Percentiles rank a stretch among this genome's conserved stretches.
Conservation (phyloP, 53 echinoderm and acorn worm species). For the Echinarachnius parma region DNA sequence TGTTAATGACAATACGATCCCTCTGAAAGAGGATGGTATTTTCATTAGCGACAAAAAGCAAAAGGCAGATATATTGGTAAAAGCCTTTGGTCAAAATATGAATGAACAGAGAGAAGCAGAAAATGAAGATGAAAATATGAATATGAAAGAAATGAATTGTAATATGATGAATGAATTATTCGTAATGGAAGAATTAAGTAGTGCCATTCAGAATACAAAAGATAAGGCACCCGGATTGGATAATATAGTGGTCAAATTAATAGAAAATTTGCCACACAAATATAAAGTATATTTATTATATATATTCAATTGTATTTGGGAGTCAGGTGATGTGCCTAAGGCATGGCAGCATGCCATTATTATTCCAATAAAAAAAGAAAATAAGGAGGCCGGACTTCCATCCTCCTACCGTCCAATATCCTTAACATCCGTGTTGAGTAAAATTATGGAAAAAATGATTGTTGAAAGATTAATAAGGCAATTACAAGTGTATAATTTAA, state of each 20-base stretch:
- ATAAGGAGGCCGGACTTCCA: conserved; percentile 1
- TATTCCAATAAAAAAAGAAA: background rate
- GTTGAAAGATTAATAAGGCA: conserved; percentile 1
- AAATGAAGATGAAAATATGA: no score
- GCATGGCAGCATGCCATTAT: background rate
- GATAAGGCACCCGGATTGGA: background rate
- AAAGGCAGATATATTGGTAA: background rate
- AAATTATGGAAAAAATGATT: conserved; percentile 32
- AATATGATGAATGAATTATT: background rate
- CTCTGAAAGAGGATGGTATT: background rate
- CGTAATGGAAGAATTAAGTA: background rate
- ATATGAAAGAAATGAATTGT: background rate
- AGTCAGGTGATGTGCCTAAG: background rate
- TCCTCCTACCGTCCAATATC: conserved; percentile 25
- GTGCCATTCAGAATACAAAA: background rate
- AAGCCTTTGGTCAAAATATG: background rate
- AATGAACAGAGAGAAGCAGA: background rate
- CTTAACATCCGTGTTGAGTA: conserved; percentile 9
- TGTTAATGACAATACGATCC: background rate
- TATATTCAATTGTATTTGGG: background rate
- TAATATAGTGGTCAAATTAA: background rate
- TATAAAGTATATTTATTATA: background rate
- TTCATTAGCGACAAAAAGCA: background rate
- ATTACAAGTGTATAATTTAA: background rate
- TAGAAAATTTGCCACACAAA: background rate